Percentiles rank a stretch among this genome's conserved stretches.
phyloP scores from a whole-genome alignment of 2,113 vertebrate species.

The Thermophis baileyi region DNA sequence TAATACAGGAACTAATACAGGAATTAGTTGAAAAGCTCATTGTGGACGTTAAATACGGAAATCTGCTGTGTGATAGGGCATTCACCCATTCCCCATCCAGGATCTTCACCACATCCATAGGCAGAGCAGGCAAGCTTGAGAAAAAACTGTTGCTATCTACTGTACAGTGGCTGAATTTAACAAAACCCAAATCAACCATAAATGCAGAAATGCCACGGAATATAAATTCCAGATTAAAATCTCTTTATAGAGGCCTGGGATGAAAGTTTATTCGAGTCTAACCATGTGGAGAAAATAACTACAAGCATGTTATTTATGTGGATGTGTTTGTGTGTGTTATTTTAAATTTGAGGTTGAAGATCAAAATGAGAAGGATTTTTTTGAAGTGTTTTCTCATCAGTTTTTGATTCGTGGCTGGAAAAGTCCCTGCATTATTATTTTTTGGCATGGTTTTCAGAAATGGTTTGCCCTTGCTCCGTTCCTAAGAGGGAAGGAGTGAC shows the following conservation, averaged over 20 bases:
- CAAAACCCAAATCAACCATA: neutral
- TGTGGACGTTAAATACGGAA: neutral
- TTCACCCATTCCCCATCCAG: neutral
- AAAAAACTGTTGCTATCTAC: neutral
- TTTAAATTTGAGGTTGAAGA: neutral
- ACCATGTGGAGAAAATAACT: neutral
- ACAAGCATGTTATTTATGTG: neutral
- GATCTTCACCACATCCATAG: neutral
- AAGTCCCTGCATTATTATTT: neutral
- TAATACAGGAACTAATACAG: too few species aligned
- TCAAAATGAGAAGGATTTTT: neutral
- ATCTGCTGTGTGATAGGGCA: neutral
- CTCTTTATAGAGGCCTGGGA: neutral
- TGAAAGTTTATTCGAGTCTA: neutral
- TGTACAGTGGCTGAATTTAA: neutral
- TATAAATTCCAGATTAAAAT: neutral
- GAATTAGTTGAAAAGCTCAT: neutral
- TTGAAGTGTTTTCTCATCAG: neutral
- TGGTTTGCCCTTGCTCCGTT: neutral
- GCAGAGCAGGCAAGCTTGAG: neutral
- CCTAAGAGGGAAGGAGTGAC: neutral
- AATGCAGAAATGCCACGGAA: neutral
- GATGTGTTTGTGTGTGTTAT: neutral
- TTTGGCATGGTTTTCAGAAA: neutral
- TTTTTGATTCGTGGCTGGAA: neutral